Conservation (phyloP, 2,888 invertebrate genomes). For the Meliscaeva auricollis region DNA sequence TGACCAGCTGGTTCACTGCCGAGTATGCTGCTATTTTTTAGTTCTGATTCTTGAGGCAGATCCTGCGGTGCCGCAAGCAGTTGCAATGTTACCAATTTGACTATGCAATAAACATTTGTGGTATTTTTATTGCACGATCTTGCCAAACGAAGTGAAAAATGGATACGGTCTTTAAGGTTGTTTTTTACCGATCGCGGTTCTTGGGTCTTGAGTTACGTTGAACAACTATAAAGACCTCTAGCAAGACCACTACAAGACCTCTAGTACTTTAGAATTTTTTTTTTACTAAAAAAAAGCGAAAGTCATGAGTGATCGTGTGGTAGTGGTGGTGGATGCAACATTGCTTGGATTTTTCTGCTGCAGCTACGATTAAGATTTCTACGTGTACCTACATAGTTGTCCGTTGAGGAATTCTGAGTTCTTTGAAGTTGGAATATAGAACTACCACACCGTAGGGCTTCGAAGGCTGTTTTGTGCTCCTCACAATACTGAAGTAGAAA, state of each 20-base stretch:
- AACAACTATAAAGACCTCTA: conserved; percentile 38
- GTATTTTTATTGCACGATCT: conserved; percentile 67
- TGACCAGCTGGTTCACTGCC: conserved; percentile 31
- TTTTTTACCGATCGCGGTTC: conserved; percentile 16
- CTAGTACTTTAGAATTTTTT: conserved; percentile 50
- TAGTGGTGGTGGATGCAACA: conserved; percentile 16
- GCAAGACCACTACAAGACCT: neutral
- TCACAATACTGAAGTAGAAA: conserved; percentile 13
- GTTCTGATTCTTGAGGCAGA: conserved; percentile 23
- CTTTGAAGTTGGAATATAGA: conserved; percentile 11
- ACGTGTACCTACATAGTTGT: neutral
- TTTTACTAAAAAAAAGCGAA: conserved; percentile 62
- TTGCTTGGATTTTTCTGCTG: conserved; percentile 36
- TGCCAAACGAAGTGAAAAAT: conserved; percentile 56
- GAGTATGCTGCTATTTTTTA: conserved; percentile 10
- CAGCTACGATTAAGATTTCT: conserved; percentile 56
- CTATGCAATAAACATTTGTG: conserved; percentile 55
- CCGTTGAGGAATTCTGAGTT: conserved; percentile 18
- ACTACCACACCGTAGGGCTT: conserved; percentile 1
- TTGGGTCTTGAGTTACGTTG: neutral
- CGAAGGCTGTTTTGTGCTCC: neutral
- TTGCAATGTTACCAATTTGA: conserved; percentile 60
- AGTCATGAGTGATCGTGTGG: conserved; percentile 24
- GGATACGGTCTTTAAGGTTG: conserved; percentile 59
- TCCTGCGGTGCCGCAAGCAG: conserved; percentile 28